Conservation (phyloP, 2,888 invertebrate species). For the Drosophila rellima region DNA sequence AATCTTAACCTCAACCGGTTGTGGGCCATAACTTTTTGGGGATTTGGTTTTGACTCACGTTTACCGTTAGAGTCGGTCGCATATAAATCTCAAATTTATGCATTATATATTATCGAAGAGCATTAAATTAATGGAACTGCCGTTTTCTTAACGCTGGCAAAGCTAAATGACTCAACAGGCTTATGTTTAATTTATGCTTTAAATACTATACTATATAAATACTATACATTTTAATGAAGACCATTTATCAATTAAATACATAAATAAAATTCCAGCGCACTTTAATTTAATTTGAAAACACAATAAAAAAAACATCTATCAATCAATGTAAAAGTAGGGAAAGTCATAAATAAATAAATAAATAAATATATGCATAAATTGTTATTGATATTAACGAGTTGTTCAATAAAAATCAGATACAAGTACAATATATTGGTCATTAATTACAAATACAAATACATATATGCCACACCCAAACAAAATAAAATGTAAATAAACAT, state of each 20-base stretch:
- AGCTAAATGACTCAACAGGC: slow-evolving; percentile 30
- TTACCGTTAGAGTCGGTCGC: slow-evolving; percentile 63
- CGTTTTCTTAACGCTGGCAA: background rate
- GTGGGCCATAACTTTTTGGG: slow-evolving; percentile 46
- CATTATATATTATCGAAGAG: slow-evolving; percentile 44
- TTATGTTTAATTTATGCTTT: background rate
- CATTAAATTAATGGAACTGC: slow-evolving; percentile 51
- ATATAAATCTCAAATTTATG: slow-evolving; percentile 58
- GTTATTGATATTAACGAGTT: slow-evolving; percentile 19
- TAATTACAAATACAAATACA: slow-evolving; percentile 21
- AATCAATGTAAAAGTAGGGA: slow-evolving; percentile 21
- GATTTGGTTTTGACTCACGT: slow-evolving; percentile 57
- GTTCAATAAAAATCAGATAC: slow-evolving; percentile 15
- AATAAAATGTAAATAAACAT: slow-evolving; percentile 14
- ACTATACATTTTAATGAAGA: background rate
- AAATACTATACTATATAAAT: slow-evolving; percentile 3
- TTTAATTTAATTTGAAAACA: slow-evolving; percentile 6
- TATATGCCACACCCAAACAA: background rate
- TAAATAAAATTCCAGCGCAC: slow-evolving; percentile 6
- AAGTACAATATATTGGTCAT: slow-evolving; percentile 1
- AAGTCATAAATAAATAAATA: slow-evolving; percentile 25
- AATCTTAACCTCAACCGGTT: slow-evolving; percentile 53
- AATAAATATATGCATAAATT: slow-evolving; percentile 17
- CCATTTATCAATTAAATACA: slow-evolving; percentile 6
- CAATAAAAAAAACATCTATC: slow-evolving; percentile 7